Percentiles rank a stretch among this genome's conserved stretches.
These are phyloP conservation scores for Papilio demoleus DNA, from an alignment of 2,888 invertebrate species.

Conservation along the genomic window DNA sequence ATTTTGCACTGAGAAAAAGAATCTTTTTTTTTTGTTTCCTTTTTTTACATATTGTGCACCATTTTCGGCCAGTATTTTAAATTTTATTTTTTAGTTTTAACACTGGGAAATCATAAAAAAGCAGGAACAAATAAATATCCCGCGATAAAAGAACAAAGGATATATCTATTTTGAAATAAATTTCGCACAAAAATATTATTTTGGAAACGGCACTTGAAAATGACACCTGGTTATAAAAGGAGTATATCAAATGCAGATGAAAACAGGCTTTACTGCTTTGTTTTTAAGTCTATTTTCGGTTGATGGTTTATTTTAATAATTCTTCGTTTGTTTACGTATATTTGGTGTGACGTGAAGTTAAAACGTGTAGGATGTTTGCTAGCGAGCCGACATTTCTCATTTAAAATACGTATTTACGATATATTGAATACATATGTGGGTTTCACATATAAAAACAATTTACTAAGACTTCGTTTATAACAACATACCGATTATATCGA, in stretches of 20 bases:
- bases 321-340: constrained; percentile 31
- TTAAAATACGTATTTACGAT: not conserved
- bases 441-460: too few relatives aligned
- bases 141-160: constrained; percentile 20
- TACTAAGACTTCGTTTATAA: too few relatives aligned
- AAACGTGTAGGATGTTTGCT: constrained; percentile 21
- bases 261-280: not conserved
- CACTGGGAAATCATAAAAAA: not conserved
- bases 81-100: too few relatives aligned
- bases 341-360: constrained; percentile 24
- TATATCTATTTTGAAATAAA: constrained; percentile 18
- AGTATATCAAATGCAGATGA: not conserved
- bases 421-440: not conserved
- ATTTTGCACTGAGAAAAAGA: too few relatives aligned
- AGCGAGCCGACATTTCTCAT: constrained; percentile 31
- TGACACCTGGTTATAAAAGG: constrained; percentile 31
- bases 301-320: constrained; percentile 25
- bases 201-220: constrained; percentile 30
- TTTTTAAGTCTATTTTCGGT: constrained; percentile 6
- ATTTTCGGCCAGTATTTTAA: too few relatives aligned
- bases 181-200: constrained; percentile 18
- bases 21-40: too few relatives aligned
- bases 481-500: too few relatives aligned
- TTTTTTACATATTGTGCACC: too few relatives aligned
- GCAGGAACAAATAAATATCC: constrained; percentile 21